Evolutionary conservation across 2,888 invertebrate genomes (phyloP).

Genomic region (Ornithoptera alexandrae): DNA sequence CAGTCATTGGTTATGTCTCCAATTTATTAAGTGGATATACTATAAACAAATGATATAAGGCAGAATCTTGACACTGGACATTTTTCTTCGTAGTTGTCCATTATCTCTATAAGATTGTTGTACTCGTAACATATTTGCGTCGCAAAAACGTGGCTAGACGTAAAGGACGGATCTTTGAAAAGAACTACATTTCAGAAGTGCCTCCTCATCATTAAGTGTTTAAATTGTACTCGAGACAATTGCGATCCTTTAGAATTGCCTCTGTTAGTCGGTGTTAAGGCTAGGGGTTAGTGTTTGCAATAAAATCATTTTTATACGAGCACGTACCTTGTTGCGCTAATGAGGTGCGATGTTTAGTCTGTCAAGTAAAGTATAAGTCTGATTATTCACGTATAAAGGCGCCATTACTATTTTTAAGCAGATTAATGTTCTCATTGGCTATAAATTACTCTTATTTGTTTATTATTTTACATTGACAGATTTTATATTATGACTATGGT

Average conservation of each 20-base stretch:
- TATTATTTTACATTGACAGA: neutral
- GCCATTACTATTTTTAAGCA: neutral
- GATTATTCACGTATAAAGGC: neutral
- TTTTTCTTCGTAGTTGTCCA: neutral
- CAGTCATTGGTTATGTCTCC: too few species aligned
- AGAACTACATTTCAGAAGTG: neutral
- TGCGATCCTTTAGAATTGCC: slow-evolving; percentile 21
- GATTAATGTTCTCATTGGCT: neutral
- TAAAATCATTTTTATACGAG: slow-evolving; percentile 6
- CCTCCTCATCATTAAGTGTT: slow-evolving; percentile 24
- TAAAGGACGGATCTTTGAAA: slow-evolving; percentile 12
- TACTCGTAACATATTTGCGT: neutral
- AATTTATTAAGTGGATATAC: too few species aligned
- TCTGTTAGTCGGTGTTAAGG: slow-evolving; percentile 11
- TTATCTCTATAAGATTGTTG: slow-evolving; percentile 1
- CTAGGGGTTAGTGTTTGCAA: slow-evolving; percentile 7
- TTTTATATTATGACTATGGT: neutral
- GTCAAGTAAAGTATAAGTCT: neutral
- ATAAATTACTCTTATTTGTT: neutral
- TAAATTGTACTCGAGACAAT: slow-evolving; percentile 21
- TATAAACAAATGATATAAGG: too few species aligned
- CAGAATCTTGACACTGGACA: too few species aligned
- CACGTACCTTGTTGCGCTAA: slow-evolving; percentile 32
- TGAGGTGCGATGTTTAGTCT: slow-evolving; percentile 36
- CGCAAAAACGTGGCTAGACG: slow-evolving; percentile 26